These are phyloP conservation scores for Cancer borealis DNA, from an alignment of 2,888 invertebrate species.

Conservation along the genomic window DNA sequence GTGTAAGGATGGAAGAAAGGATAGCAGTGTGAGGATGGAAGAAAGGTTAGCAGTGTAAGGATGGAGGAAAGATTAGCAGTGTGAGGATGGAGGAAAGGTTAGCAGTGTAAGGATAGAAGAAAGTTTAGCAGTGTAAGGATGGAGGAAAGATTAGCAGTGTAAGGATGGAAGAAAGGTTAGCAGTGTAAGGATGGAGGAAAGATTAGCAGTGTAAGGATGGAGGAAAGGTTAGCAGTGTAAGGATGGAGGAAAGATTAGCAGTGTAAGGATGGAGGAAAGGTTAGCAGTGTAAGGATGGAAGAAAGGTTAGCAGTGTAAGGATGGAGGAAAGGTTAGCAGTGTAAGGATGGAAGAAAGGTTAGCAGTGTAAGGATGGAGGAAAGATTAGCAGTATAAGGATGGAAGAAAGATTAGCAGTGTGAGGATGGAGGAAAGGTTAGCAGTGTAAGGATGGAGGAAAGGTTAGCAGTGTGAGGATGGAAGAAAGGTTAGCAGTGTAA, in stretches of 20 bases:
- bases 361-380: too few relatives aligned
- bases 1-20: conserved; percentile 16
- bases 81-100: not conserved
- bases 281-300: too few relatives aligned
- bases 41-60: not conserved
- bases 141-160: not conserved
- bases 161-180: not conserved
- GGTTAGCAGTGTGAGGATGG: too few relatives aligned
- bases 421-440: not conserved
- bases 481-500: not conserved
- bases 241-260: too few relatives aligned
- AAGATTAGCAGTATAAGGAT: not conserved
- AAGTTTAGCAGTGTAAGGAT: too few relatives aligned
- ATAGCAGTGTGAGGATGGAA: too few relatives aligned
- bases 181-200: not conserved
- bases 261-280: not conserved
- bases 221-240: too few relatives aligned
- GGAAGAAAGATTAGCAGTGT: not conserved
- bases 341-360: conserved; percentile 28
- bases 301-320: not conserved
- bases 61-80: not conserved
- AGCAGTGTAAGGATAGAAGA: not conserved
- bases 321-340: not conserved
- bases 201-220: not conserved
- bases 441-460: not conserved